Conservation (phyloP, 2,888 invertebrate genomes). For the Ophion ventricosus region DNA sequence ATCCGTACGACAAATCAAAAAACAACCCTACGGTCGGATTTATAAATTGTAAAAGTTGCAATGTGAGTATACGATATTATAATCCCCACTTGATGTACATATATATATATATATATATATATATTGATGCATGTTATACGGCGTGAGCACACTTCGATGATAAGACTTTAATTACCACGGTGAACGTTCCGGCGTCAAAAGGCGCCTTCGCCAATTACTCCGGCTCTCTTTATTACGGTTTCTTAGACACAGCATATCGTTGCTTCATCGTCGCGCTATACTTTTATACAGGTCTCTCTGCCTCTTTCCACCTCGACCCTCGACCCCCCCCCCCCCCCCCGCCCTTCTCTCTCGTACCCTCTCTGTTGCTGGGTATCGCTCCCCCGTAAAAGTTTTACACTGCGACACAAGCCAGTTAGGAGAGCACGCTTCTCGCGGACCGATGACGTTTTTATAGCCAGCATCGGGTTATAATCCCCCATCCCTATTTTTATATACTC, state of each 20-base stretch:
- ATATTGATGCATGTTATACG: constrained; percentile 11
- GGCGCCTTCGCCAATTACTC: constrained; percentile 66
- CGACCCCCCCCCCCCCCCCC: not conserved
- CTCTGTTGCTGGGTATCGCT: constrained; percentile 2
- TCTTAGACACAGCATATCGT: constrained; percentile 54
- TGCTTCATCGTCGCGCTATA: constrained; percentile 15
- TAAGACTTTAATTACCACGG: constrained; percentile 66
- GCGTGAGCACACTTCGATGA: constrained; percentile 59
- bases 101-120: constrained; percentile 23
- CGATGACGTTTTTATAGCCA: constrained; percentile 56
- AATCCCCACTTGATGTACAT: not conserved
- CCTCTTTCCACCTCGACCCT: not conserved
- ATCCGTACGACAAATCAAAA: not conserved
- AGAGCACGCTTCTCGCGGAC: constrained; percentile 33
- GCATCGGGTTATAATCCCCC: constrained; percentile 24
- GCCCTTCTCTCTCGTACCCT: constrained; percentile 5
- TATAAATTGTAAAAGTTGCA: constrained; percentile 58
- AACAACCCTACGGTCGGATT: constrained; percentile 39
- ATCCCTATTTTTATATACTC: constrained; percentile 2
- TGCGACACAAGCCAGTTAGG: constrained; percentile 15
- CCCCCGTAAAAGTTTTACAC: constrained; percentile 18
- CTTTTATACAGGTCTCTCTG: constrained; percentile 6
- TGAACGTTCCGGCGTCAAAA: constrained; percentile 64
- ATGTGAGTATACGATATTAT: constrained; percentile 33
- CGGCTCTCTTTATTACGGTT: constrained; percentile 60